These are phyloP conservation scores for Volucella inflata DNA, from an alignment of 2,888 invertebrate species.

Conservation along the genomic window DNA sequence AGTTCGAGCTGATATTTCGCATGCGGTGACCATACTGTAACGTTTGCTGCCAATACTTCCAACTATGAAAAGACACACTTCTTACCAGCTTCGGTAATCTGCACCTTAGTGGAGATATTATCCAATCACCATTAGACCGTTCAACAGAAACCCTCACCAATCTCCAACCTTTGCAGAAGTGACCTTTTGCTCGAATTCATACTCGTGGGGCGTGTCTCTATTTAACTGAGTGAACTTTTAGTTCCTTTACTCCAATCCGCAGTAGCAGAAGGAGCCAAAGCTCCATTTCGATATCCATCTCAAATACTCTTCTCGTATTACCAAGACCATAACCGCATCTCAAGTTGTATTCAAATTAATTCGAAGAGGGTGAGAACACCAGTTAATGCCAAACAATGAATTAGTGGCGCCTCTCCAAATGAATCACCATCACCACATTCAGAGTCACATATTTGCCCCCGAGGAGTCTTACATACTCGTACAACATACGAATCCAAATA, in stretches of 20 bases:
- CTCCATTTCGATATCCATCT: slow-evolving; percentile 35
- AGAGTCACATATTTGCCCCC: slow-evolving; percentile 24
- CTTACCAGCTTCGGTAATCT: slow-evolving; percentile 12
- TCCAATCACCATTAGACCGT: slow-evolving; percentile 33
- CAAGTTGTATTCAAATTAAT: slow-evolving; percentile 65
- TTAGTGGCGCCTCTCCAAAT: slow-evolving; percentile 66
- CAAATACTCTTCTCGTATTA: background rate
- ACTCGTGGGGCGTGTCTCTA: slow-evolving; percentile 48
- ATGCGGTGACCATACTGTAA: too few relatives aligned
- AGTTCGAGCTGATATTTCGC: too few relatives aligned
- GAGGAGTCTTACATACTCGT: background rate
- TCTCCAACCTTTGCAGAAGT: background rate
- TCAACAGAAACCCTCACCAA: background rate
- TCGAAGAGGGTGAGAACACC: slow-evolving; percentile 61
- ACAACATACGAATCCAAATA: background rate
- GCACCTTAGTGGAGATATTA: slow-evolving; percentile 32
- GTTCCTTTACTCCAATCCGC: slow-evolving; percentile 4
- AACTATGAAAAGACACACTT: too few relatives aligned
- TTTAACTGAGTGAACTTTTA: slow-evolving; percentile 56
- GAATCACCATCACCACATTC: slow-evolving; percentile 36
- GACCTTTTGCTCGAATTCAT: slow-evolving; percentile 46
- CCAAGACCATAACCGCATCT: background rate
- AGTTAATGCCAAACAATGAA: slow-evolving; percentile 60
- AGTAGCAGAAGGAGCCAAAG: slow-evolving; percentile 29
- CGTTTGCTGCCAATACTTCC: too few relatives aligned